phyloP scores from a whole-genome alignment of 1,140 invertebrate genomes.

The Microvelia longipes region DNA sequence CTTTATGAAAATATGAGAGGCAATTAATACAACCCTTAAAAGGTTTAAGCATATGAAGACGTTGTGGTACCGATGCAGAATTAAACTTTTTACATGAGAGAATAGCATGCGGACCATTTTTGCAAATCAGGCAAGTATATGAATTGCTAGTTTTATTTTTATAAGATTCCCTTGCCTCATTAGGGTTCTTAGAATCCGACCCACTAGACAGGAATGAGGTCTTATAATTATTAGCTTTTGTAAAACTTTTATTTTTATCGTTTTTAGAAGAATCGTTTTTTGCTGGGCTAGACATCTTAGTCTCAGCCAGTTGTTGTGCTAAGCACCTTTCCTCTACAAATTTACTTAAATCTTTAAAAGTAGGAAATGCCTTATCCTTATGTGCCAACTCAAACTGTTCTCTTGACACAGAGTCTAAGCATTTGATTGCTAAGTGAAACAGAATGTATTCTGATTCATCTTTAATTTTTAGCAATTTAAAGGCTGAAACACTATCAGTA shows the following conservation, averaged over 20 bases:
- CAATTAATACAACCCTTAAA: not conserved
- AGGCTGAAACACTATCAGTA: not conserved
- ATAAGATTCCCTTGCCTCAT: not conserved
- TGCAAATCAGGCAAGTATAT: not conserved
- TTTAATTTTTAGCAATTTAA: slow-evolving; percentile 2
- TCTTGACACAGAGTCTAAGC: not conserved
- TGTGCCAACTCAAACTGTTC: slow-evolving; percentile 2
- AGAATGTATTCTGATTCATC: not conserved
- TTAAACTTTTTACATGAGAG: not conserved
- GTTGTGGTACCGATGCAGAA: not conserved
- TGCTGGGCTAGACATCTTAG: not conserved
- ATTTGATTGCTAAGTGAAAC: not conserved
- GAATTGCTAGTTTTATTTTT: not conserved
- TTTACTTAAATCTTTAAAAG: not conserved
- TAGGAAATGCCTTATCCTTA: not conserved
- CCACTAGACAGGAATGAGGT: not conserved
- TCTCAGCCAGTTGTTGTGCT: not conserved
- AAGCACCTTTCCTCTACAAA: not conserved
- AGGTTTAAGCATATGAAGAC: slow-evolving; percentile 1
- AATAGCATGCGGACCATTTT: not conserved
- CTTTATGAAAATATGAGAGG: not conserved
- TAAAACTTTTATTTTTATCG: not conserved
- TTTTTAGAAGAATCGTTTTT: not conserved
- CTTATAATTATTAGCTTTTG: not conserved
- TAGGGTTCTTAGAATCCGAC: not conserved